phyloP scores from a whole-genome alignment of 2,797 vertebrate genomes.

The Pteropus rufus region DNA sequence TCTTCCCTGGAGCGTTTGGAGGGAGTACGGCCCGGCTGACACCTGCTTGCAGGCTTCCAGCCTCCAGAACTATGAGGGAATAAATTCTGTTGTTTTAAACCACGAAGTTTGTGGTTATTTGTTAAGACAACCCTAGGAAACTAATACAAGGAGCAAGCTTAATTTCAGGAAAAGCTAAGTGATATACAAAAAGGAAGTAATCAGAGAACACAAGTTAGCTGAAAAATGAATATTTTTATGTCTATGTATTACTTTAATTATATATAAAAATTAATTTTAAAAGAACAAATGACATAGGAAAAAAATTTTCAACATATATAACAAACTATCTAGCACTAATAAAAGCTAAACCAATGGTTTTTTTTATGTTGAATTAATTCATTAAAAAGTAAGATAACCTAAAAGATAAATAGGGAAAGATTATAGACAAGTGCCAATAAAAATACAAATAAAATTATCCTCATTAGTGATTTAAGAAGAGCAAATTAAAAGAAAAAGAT shows the following conservation, averaged over 20 bases:
- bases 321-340: background rate
- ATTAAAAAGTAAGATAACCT: background rate
- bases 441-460: background rate
- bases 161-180: background rate
- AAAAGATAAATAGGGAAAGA: background rate
- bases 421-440: background rate
- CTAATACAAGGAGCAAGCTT: background rate
- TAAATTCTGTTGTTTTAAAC: background rate
- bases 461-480: constrained; percentile 16
- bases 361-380: background rate
- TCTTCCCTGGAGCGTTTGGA: no score
- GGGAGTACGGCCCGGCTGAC: no score
- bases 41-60: background rate
- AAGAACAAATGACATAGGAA: background rate
- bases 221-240: background rate
- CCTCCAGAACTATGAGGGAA: background rate
- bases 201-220: background rate
- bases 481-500: background rate
- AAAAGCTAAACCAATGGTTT: background rate
- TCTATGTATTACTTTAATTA: background rate
- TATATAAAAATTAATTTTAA: background rate
- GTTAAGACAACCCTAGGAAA: background rate
- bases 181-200: background rate
- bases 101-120: background rate
- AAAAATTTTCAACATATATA: background rate